Conservation (phyloP, 2,797 vertebrate genomes). For the Limosa lapponica region DNA sequence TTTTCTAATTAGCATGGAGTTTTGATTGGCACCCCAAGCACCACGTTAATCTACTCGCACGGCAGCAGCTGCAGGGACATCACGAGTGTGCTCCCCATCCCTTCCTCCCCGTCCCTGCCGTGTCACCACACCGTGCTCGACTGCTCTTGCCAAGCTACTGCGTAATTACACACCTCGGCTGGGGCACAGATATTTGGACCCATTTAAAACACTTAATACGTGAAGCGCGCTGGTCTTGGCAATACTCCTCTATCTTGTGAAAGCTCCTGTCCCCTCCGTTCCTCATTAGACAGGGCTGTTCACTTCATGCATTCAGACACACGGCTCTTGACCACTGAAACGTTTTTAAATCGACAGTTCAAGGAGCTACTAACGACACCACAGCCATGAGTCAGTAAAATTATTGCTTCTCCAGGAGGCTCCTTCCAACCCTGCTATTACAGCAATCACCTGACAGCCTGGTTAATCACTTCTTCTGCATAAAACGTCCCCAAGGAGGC, state of each 20-base stretch:
- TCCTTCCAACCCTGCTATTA: not conserved
- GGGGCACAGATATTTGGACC: not conserved
- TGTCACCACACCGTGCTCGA: accelerated
- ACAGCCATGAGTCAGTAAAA: not conserved
- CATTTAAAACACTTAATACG: not conserved
- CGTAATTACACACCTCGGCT: not conserved
- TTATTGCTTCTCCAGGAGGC: not conserved
- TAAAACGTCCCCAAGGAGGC: not conserved
- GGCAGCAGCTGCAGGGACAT: not conserved
- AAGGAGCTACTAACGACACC: not conserved
- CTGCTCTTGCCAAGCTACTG: not conserved
- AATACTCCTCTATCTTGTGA: not conserved
- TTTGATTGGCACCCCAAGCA: not conserved
- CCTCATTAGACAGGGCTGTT: not conserved
- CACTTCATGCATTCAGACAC: not conserved
- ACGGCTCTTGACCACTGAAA: not conserved
- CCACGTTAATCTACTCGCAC: accelerated
- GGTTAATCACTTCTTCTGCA: not conserved
- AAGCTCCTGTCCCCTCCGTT: not conserved
- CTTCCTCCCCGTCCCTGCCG: not conserved
- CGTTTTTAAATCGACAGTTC: not conserved
- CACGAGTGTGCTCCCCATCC: not conserved
- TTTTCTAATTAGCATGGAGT: not conserved
- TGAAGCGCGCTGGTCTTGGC: not conserved
- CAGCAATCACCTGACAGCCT: not conserved